Conservation (phyloP, 1,140 invertebrate genomes). For the Archivesica marissinica region DNA sequence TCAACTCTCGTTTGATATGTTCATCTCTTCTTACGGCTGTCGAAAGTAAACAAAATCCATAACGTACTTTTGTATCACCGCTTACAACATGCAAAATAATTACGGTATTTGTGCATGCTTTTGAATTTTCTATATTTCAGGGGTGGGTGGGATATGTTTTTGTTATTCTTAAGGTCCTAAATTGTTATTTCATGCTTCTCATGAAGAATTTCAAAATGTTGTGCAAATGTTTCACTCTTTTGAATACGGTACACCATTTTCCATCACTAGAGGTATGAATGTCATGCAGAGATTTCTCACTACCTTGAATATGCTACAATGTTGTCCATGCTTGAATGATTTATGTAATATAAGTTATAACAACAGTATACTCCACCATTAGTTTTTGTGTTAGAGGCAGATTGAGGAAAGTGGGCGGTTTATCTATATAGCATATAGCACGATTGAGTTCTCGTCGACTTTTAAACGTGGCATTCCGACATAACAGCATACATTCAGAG, state of each 20-base stretch:
- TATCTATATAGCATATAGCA: too few relatives aligned
- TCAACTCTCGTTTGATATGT: neutral
- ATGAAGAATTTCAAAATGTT: too few relatives aligned
- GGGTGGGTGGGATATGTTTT: too few relatives aligned
- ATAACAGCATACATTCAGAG: neutral
- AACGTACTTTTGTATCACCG: neutral
- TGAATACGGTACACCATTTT: neutral
- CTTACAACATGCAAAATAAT: neutral
- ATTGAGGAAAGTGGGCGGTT: too few relatives aligned
- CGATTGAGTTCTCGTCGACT: neutral
- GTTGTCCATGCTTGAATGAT: neutral
- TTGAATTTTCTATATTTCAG: too few relatives aligned
- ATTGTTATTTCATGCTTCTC: too few relatives aligned
- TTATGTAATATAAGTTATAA: too few relatives aligned
- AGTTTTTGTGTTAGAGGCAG: too few relatives aligned
- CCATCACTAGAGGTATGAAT: neutral
- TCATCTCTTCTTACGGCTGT: constrained; percentile 1
- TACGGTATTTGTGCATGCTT: too few relatives aligned
- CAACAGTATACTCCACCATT: too few relatives aligned
- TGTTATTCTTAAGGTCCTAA: too few relatives aligned
- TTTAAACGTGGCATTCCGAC: neutral
- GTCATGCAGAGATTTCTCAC: neutral
- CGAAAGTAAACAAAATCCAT: neutral
- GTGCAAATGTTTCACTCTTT: neutral
- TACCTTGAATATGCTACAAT: neutral